Percentiles rank a stretch among this genome's conserved stretches.
These are phyloP conservation scores for Entomobrya proxima DNA, from an alignment of 2,888 invertebrate species.

Conservation along the genomic window DNA sequence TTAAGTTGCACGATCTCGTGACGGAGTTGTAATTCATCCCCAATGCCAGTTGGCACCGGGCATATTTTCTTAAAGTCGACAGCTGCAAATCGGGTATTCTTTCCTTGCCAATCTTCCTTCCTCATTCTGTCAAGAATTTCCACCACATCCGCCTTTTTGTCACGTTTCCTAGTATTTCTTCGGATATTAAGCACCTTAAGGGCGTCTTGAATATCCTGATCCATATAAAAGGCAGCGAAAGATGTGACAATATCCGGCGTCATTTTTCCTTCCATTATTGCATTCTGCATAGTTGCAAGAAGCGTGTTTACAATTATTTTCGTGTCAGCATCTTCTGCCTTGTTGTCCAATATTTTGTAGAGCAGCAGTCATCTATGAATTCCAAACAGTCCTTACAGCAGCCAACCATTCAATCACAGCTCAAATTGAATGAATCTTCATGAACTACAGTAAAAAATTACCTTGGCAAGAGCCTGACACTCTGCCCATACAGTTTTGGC, in stretches of 20 bases:
- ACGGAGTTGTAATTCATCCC: not conserved
- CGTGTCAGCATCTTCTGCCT: too few relatives aligned
- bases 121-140: not conserved
- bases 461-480: not conserved
- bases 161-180: not conserved
- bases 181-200: not conserved
- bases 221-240: not conserved
- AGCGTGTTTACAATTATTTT: too few relatives aligned
- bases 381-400: conserved; percentile 7
- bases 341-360: too few relatives aligned
- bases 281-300: not conserved
- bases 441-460: not conserved
- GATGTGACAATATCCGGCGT: not conserved
- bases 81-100: not conserved
- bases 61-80: not conserved
- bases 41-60: not conserved
- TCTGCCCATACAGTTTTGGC: not conserved
- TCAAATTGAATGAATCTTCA: not conserved
- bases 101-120: not conserved
- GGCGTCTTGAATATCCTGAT: not conserved
- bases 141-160: not conserved
- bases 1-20: not conserved
- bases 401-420: not conserved
- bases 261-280: not conserved
- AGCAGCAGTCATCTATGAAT: not conserved